Evolutionary conservation across 2,113 vertebrate genomes (phyloP).

Genomic region (Siphamia tubifer): DNA sequence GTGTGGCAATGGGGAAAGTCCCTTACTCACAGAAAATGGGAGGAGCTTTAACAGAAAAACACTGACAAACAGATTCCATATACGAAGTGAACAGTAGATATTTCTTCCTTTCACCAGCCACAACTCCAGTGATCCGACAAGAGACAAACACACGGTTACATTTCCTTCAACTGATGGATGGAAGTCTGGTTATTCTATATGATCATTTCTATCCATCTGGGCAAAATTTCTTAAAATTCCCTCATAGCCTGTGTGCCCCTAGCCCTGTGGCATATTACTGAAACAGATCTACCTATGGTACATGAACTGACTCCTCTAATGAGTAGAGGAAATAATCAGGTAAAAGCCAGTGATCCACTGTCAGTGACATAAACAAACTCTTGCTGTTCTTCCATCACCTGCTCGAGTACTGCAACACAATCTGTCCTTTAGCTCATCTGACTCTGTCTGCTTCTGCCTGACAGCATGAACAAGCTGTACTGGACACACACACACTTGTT

Average conservation of each 20-base stretch:
- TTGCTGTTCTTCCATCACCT: constrained; percentile 64
- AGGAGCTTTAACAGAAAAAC: too few relatives aligned
- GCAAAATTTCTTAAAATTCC: too few relatives aligned
- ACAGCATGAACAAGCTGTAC: constrained; percentile 69
- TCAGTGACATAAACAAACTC: constrained; percentile 57
- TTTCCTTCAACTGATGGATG: too few relatives aligned
- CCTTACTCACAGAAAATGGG: too few relatives aligned
- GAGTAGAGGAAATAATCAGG: constrained; percentile 50
- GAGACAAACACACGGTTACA: too few relatives aligned
- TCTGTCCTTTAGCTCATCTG: constrained; percentile 46
- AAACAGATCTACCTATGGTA: constrained; percentile 57
- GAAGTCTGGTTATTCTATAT: too few relatives aligned
- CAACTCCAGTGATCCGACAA: too few relatives aligned
- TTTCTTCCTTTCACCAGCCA: too few relatives aligned
- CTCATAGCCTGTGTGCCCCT: background rate
- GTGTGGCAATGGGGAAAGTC: too few relatives aligned
- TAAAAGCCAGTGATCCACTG: constrained; percentile 46
- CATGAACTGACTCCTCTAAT: constrained; percentile 23
- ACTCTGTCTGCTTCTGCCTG: constrained; percentile 53
- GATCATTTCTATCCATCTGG: too few relatives aligned
- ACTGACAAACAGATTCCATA: too few relatives aligned
- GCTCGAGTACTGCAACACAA: constrained; percentile 50
- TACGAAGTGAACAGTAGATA: too few relatives aligned
- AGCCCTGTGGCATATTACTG: constrained; percentile 16
- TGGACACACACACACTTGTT: constrained; percentile 58